Base-by-base conservation (phyloP, 2,113 vertebrate species). In the Leptobrachium ailaonicum region DNA sequence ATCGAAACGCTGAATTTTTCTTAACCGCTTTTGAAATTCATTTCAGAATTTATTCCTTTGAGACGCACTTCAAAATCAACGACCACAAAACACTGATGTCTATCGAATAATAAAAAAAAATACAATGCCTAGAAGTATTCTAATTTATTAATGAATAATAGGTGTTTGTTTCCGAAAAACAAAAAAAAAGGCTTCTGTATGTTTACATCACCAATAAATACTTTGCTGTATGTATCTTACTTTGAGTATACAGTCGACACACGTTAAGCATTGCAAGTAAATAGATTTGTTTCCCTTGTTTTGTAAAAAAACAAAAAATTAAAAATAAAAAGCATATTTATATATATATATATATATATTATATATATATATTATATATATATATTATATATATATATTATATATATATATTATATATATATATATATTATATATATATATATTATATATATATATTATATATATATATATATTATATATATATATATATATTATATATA, bases 101-200 rank as follows among this genome's bases (percentile, higher is more conserved):
- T 6, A 56, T 32, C 20, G 63, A 80, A 44, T 47, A 53, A 58
- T 3, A 60, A 60, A 60, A 60, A 60, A 88, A 84, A 92, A 88
- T 88, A 92, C 20, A 32, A 32, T 93, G 92, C 92, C 92, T 94
- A 93, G 90, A 83, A 85, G 84, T 91, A 86, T 91, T 92, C 91
- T 94, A 93, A 93, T 93, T 93, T 94, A 93, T 94, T 92, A 93
- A 92, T 94, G 93, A 94, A 94, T 88, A 89, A 87, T 92, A 93
- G 91, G 87, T 92, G 91, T 94, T 94, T 93, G 89, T 93, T 91
- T 92, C 85, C 85, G 86, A 86, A 88, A 32, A 32, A 32, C 20
- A 32, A 32, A 32, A 32, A 32, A 32, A 32, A 84, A 88, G 0
- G 74, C 71, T 82, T 83, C 84, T 77, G 82, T 0, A 58, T n/a